phyloP scores from a whole-genome alignment of 2,113 vertebrate species.

The Jacana jacana region DNA sequence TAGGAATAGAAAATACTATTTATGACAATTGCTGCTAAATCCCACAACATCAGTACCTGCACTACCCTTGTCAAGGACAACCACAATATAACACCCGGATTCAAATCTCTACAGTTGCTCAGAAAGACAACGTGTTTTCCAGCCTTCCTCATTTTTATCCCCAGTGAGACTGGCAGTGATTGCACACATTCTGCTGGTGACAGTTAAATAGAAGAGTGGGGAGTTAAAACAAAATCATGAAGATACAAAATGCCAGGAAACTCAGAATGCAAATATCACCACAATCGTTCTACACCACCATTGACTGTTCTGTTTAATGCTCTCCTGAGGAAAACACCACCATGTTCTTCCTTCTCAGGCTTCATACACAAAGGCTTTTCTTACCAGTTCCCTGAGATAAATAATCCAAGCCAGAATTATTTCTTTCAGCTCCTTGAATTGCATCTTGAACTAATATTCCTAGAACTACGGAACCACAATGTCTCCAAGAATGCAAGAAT shows the following conservation, averaged over 20 bases:
- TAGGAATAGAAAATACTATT: background rate
- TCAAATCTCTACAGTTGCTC: background rate
- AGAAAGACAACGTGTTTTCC: background rate
- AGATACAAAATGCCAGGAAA: background rate
- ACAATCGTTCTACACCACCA: background rate
- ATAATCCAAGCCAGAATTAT: accelerated
- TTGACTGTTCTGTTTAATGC: background rate
- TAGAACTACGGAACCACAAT: background rate
- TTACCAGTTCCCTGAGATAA: background rate
- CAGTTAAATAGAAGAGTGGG: background rate
- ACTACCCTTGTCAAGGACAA: background rate
- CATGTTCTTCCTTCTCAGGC: background rate
- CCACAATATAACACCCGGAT: background rate
- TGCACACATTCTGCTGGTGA: background rate
- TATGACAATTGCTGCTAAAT: background rate
- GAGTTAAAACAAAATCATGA: background rate
- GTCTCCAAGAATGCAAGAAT: background rate
- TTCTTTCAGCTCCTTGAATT: background rate
- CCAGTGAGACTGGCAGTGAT: background rate
- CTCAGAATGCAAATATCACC: background rate
- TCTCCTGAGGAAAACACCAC: background rate
- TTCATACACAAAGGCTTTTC: background rate
- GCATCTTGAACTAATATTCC: background rate
- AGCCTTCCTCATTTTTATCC: background rate
- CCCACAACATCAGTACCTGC: background rate